These are phyloP conservation scores for Heterotilapia buettikoferi DNA, from an alignment of 2,113 vertebrate genomes.

Conservation along the genomic window DNA sequence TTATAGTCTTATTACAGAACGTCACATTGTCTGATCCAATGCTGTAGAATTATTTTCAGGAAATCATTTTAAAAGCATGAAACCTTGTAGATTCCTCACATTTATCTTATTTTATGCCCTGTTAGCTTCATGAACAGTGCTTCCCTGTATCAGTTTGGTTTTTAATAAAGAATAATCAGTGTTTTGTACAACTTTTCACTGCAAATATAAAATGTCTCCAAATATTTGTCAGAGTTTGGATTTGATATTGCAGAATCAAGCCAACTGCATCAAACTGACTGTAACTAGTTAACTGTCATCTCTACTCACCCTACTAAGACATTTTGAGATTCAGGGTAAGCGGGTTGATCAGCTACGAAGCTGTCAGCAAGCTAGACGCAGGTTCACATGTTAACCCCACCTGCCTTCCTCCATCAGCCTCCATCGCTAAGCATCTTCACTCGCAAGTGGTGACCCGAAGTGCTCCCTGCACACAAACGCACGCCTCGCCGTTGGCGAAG, in stretches of 20 bases:
- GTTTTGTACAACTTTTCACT: background rate
- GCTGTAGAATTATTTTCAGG: background rate
- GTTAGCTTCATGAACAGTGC: background rate
- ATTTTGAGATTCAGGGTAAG: background rate
- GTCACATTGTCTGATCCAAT: background rate
- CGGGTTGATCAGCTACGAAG: background rate
- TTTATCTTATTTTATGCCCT: background rate
- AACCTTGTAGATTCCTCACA: background rate
- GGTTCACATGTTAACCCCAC: background rate
- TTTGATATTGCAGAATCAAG: background rate
- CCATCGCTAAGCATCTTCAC: background rate
- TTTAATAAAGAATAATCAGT: background rate
- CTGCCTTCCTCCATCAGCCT: background rate
- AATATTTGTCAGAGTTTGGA: background rate
- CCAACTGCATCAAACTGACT: background rate
- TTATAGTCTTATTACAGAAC: background rate
- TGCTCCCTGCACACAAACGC: background rate
- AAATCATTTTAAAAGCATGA: background rate
- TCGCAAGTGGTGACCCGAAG: background rate
- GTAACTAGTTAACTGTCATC: background rate
- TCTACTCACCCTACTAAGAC: background rate
- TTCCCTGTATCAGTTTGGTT: background rate
- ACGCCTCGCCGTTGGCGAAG: conserved; percentile 33
- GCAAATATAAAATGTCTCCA: background rate
- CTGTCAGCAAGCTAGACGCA: background rate